A percentile compares a stretch with the other conserved stretches of the same genome.
These are phyloP conservation scores for Crotalus tigris DNA, from an alignment of 2,113 vertebrate genomes.

Conservation along the genomic window DNA sequence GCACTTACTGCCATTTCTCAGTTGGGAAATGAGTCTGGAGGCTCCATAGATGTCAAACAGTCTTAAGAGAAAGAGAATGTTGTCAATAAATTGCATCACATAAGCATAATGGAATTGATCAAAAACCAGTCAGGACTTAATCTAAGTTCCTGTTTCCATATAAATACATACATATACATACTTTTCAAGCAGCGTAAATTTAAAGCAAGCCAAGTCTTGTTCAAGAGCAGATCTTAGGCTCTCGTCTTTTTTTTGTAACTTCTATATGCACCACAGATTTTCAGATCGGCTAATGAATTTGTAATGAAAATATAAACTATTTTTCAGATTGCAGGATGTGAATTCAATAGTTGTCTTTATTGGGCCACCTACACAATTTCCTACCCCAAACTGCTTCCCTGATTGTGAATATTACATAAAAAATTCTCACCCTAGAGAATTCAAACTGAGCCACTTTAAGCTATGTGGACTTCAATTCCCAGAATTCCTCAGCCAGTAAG, in stretches of 20 bases:
- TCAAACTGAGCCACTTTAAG: neutral
- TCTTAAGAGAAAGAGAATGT: slow-evolving; percentile 7
- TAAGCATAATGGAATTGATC: neutral
- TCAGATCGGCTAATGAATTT: neutral
- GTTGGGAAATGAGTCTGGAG: slow-evolving; percentile 31
- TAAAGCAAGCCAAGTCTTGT: neutral
- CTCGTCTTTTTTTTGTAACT: neutral
- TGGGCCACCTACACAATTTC: neutral
- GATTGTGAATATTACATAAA: neutral
- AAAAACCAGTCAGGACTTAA: neutral
- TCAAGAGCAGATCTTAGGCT: neutral
- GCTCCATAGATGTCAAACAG: slow-evolving; percentile 37
- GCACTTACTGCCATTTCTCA: slow-evolving; percentile 20
- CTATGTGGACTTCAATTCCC: neutral
- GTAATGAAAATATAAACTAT: neutral
- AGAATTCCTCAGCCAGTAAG: neutral
- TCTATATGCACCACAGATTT: neutral
- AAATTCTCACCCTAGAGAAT: neutral
- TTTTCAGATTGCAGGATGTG: neutral
- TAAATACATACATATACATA: neutral
- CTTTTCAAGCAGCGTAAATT: neutral
- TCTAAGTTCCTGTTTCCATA: neutral
- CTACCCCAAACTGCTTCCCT: neutral
- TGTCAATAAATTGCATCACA: neutral
- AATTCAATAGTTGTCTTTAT: neutral